Conservation (phyloP, 2,113 vertebrate genomes). For the Acinonyx jubatus region DNA sequence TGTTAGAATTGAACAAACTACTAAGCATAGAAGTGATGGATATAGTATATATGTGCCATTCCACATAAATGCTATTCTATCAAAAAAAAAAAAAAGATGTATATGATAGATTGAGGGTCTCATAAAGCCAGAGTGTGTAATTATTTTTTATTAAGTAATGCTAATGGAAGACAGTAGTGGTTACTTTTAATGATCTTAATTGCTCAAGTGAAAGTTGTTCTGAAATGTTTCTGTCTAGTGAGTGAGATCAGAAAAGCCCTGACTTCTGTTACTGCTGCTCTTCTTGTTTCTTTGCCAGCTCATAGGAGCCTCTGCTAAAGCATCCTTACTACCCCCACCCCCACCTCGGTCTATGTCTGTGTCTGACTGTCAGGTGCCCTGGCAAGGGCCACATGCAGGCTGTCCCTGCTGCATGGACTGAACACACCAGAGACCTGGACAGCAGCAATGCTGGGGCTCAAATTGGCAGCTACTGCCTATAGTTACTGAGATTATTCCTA, state of each 20-base stretch:
- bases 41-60: background rate
- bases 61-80: background rate
- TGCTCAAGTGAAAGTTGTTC: background rate
- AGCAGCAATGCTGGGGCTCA: background rate
- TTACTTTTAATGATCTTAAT: background rate
- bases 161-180: background rate
- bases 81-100: background rate
- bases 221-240: background rate
- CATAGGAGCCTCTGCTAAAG: background rate
- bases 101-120: background rate
- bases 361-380: background rate
- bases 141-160: background rate
- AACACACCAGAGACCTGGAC: background rate
- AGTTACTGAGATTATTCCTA: background rate
- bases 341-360: accelerated
- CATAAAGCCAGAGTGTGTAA: background rate
- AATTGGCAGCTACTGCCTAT: background rate
- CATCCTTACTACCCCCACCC: accelerated
- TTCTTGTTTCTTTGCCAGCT: background rate
- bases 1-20: background rate
- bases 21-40: background rate
- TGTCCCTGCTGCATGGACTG: background rate
- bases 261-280: background rate
- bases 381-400: too few relatives aligned
- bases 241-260: background rate